Base-by-base conservation (phyloP, 2,797 vertebrate species). In the Sebastes steindachneri region DNA sequence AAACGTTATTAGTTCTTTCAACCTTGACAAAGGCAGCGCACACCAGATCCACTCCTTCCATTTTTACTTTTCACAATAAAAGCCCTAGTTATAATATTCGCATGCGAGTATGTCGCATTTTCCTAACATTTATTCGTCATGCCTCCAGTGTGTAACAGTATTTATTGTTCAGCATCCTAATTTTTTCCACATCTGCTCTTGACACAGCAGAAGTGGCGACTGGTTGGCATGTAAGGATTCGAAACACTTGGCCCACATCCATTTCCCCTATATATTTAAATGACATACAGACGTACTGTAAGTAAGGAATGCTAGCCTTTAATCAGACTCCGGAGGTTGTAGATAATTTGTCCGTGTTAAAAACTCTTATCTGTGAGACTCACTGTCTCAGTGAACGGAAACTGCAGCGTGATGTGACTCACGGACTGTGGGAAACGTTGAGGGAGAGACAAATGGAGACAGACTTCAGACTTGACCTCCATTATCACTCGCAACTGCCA, bases 401-500 rank as follows among this genome's bases (percentile, higher is more conserved):
- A 29, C 45, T 26, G 23, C n/a, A 9, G 25, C 9, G 57, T 31
- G 68, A 51, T 55, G 58, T 28, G 41, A 63, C 7, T 79, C 23
- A 57, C 7, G 14, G 59, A 28, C 31, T 26, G 48, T 78, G 26
- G 65, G 17, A 57, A 53, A 68, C 17, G 55, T 59, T 75, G 55
- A 62, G n/a, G n/a, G 53, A 64, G 68, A 64, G 66, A 64, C 29
- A 48, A 58, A 73, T 51, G 11, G 21, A 57, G 54, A 72, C 62
- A 26, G 33, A 66, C 53, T 60, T 73, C 23, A 59, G 45, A 28
- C 25, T 67, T 71, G 75, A 83, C 74, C 77, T 73, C 74, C 28
- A 73, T 68, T 75, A 73, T 66, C 33, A 74, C 62, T 68, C 25
- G 48, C 15, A 59, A 55, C 35, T 23, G 53, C 11, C 14, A 31